Conservation (phyloP, 2,797 vertebrate genomes). For the Hippoglossus hippoglossus region DNA sequence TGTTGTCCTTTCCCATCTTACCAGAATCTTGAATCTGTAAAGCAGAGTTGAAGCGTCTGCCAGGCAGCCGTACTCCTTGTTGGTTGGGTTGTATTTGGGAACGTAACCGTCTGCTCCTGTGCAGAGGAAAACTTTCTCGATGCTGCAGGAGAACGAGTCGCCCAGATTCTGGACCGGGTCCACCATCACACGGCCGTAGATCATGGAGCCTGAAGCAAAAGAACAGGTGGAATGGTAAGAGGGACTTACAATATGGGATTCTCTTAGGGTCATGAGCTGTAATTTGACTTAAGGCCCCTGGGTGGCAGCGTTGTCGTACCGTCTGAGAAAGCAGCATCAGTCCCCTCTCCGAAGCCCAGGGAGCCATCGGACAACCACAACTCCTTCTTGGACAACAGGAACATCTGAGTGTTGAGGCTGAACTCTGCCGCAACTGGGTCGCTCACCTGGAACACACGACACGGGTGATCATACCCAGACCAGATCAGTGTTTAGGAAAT, state of each 20-base stretch:
- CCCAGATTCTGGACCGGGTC: slow-evolving; percentile 89
- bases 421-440: slow-evolving; percentile 90
- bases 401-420: slow-evolving; percentile 90
- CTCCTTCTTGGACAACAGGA: slow-evolving; percentile 88
- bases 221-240: neutral
- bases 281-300: slow-evolving; percentile 34
- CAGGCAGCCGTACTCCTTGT: slow-evolving; percentile 84
- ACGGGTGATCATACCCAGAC: neutral
- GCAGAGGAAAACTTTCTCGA: slow-evolving; percentile 89
- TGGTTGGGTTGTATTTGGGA: slow-evolving; percentile 86
- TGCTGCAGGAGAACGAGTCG: slow-evolving; percentile 86
- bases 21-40: slow-evolving; percentile 87
- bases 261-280: neutral
- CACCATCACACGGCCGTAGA: slow-evolving; percentile 85
- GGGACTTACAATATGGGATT: neutral
- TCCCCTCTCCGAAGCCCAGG: slow-evolving; percentile 88
- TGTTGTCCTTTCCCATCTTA: slow-evolving; percentile 46
- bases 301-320: slow-evolving; percentile 74
- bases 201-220: slow-evolving; percentile 77
- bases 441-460: slow-evolving; percentile 81
- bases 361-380: slow-evolving; percentile 90
- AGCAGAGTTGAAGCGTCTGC: slow-evolving; percentile 85
- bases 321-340: slow-evolving; percentile 87
- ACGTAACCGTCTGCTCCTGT: slow-evolving; percentile 86
- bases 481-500: neutral